Evolutionary conservation across 2,113 vertebrate genomes (phyloP).

Genomic region (Empidonax alnorum): DNA sequence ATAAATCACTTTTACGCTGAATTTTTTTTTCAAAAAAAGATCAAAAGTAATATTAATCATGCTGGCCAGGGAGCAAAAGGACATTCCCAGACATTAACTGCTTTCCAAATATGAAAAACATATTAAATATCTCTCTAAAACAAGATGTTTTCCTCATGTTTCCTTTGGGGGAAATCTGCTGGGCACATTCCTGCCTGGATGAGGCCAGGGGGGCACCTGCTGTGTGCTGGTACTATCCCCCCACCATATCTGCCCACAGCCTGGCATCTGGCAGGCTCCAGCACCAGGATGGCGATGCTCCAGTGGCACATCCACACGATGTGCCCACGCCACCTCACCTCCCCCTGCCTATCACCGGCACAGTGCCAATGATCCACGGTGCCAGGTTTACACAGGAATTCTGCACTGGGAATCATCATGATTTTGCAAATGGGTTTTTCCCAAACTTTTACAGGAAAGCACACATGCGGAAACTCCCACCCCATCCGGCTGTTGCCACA

Average conservation of each 20-base stretch:
- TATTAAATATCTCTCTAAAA: slow-evolving; percentile 73
- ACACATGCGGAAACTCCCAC: background rate
- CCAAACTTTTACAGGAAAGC: background rate
- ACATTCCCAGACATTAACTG: slow-evolving; percentile 75
- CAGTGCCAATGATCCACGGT: fast-evolving
- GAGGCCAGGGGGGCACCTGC: background rate
- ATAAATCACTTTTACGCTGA: slow-evolving; percentile 75
- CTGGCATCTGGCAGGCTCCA: background rate
- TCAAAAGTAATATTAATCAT: slow-evolving; percentile 54
- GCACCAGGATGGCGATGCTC: fast-evolving
- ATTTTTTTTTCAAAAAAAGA: background rate
- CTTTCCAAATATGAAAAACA: slow-evolving; percentile 77
- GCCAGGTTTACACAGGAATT: background rate
- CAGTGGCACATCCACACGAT: background rate
- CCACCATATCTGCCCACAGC: background rate
- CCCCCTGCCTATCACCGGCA: fast-evolving
- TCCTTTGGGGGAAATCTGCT: slow-evolving; percentile 54
- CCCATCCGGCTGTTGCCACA: background rate
- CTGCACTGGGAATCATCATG: fast-evolving
- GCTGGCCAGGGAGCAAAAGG: slow-evolving; percentile 73
- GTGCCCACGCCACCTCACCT: fast-evolving
- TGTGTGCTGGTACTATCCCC: background rate
- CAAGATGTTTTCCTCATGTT: slow-evolving; percentile 76
- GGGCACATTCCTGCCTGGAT: background rate
- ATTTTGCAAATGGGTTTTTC: background rate